Evolutionary conservation across 2,113 vertebrate species (phyloP).

Genomic region (Rousettus leschenaultii): DNA sequence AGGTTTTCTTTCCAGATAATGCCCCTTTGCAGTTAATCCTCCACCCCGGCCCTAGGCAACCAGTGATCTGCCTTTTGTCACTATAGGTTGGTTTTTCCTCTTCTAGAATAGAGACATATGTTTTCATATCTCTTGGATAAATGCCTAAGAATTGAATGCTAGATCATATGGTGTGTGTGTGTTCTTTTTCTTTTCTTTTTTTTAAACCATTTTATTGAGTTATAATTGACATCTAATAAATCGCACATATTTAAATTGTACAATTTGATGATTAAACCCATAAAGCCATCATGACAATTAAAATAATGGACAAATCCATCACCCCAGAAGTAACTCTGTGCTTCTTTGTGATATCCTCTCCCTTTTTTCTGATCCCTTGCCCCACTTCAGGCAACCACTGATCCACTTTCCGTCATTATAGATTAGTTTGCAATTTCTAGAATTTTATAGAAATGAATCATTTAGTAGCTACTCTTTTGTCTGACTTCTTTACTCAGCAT

Average conservation of each 20-base stretch:
- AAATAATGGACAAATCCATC: background rate
- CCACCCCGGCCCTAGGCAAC: background rate
- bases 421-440: background rate
- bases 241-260: background rate
- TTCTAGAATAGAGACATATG: background rate
- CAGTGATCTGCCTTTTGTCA: background rate
- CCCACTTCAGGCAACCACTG: background rate
- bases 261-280: background rate
- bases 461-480: background rate
- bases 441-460: background rate
- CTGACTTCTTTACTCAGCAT: background rate
- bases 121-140: conserved; percentile 16
- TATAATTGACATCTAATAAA: background rate
- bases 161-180: background rate
- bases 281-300: background rate
- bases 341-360: background rate
- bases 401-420: background rate
- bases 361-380: background rate
- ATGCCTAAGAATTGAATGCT: background rate
- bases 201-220: background rate
- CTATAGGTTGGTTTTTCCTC: background rate
- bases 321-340: background rate
- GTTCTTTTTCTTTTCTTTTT: background rate
- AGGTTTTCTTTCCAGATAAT: conserved; percentile 7
- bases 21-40: background rate